Evolutionary conservation across 2,797 vertebrate species (phyloP).

Genomic region (Alosa sapidissima): DNA sequence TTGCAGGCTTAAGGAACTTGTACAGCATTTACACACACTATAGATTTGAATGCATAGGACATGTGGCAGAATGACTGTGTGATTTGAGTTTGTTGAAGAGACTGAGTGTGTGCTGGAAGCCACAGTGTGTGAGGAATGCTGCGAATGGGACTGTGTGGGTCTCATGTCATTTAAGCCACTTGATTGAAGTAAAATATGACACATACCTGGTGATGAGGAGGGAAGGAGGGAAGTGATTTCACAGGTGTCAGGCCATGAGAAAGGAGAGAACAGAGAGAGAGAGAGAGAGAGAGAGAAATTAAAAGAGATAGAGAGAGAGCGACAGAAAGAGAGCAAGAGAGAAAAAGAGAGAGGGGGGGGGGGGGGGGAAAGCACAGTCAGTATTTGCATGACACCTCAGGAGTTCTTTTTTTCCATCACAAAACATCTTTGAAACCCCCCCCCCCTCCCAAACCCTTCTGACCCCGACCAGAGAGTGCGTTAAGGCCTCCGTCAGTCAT

Average conservation of each 20-base stretch:
- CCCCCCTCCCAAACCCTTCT: constrained; percentile 41
- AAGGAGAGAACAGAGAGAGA: constrained; percentile 21
- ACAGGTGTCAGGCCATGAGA: constrained; percentile 36
- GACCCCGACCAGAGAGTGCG: constrained; percentile 30
- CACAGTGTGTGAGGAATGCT: background rate
- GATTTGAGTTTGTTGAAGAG: background rate
- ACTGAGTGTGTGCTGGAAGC: background rate
- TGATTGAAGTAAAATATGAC: constrained; percentile 38
- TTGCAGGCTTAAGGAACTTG: background rate
- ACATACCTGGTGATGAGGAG: constrained; percentile 59
- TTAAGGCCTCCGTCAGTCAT: constrained; percentile 48
- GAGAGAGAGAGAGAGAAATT: background rate
- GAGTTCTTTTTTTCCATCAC: constrained; percentile 46
- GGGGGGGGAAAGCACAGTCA: background rate
- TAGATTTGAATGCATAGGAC: background rate
- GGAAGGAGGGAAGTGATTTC: constrained; percentile 49
- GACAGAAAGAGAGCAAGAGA: background rate
- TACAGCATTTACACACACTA: constrained; percentile 3
- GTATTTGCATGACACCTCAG: constrained; percentile 42
- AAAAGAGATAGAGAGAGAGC: background rate
- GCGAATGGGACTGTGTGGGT: background rate
- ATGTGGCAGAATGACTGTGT: background rate
- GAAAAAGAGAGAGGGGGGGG: background rate
- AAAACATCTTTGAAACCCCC: constrained; percentile 46
- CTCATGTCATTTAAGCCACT: background rate